Conservation (phyloP, 2,797 vertebrate species). For the Labeo calbasu region DNA sequence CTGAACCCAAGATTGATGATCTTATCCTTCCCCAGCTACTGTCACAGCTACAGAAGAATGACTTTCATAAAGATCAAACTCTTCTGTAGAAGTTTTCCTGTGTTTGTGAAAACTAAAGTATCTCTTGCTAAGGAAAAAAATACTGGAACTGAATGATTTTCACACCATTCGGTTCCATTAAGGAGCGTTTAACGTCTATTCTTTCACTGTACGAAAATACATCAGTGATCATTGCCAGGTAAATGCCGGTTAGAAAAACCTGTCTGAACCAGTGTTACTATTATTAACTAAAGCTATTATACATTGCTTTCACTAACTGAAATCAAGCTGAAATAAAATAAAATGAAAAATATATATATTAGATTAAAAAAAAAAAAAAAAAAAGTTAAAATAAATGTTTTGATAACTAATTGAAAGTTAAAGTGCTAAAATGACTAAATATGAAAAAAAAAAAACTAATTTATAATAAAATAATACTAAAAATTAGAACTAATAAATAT, state of each 20-base stretch:
- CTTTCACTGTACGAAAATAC: not conserved
- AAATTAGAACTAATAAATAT: no score
- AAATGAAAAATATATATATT: not conserved
- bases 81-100: conserved; percentile 52
- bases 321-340: not conserved
- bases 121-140: not conserved
- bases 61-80: conserved; percentile 60
- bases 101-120: conserved; percentile 21
- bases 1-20: conserved; percentile 72
- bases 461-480: no score
- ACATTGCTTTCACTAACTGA: not conserved
- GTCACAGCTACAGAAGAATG: conserved; percentile 68
- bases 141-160: not conserved
- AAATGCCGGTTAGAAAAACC: not conserved
- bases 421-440: no score
- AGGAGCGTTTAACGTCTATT: not conserved
- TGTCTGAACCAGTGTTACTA: not conserved
- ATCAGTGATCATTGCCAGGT: not conserved
- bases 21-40: conserved; percentile 61
- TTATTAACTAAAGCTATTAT: not conserved
- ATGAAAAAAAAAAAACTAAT: no score
- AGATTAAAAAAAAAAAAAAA: not conserved
- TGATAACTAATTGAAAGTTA: no score
- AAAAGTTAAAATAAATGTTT: no score
- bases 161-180: not conserved